Evolutionary conservation across 2,113 vertebrate species (phyloP).

Genomic region (Osmerus eperlanus): DNA sequence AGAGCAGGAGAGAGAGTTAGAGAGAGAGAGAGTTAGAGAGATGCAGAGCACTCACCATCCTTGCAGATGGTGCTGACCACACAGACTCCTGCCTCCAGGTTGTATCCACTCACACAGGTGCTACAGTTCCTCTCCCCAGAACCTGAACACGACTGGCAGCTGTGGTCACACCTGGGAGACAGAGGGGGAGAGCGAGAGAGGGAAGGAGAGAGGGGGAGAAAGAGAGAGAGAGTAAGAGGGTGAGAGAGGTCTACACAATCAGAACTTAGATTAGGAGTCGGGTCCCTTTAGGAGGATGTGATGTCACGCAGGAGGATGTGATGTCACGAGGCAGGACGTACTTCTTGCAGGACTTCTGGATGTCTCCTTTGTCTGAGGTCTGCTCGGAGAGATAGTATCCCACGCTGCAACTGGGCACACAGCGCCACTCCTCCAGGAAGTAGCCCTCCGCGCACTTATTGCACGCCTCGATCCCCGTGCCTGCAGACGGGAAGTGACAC

Average conservation of each 20-base stretch:
- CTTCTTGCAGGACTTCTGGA: constrained; percentile 86
- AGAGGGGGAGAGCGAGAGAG: background rate
- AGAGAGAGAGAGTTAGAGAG: background rate
- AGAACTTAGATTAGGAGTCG: too few relatives aligned
- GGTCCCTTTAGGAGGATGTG: background rate
- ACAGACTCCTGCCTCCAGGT: constrained; percentile 87
- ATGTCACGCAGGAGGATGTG: background rate
- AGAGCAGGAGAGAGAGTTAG: background rate
- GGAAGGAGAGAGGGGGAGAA: background rate
- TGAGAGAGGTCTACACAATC: too few relatives aligned
- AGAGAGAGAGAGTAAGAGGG: background rate
- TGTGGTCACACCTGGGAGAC: constrained; percentile 82
- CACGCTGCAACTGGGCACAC: constrained; percentile 82
- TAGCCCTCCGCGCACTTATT: constrained; percentile 85
- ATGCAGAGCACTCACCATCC: constrained; percentile 87
- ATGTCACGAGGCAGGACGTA: constrained; percentile 60
- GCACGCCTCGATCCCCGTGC: constrained; percentile 87
- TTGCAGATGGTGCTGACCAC: constrained; percentile 94
- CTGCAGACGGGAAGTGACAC: constrained; percentile 59
- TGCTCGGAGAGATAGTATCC: constrained; percentile 85
- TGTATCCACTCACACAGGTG: constrained; percentile 87
- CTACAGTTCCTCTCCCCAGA: constrained; percentile 93
- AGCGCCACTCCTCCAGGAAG: constrained; percentile 91
- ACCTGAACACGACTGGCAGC: constrained; percentile 87
- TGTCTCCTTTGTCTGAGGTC: constrained; percentile 75